Conservation (phyloP, 2,797 vertebrate genomes). For the Linurgus olivaceus region DNA sequence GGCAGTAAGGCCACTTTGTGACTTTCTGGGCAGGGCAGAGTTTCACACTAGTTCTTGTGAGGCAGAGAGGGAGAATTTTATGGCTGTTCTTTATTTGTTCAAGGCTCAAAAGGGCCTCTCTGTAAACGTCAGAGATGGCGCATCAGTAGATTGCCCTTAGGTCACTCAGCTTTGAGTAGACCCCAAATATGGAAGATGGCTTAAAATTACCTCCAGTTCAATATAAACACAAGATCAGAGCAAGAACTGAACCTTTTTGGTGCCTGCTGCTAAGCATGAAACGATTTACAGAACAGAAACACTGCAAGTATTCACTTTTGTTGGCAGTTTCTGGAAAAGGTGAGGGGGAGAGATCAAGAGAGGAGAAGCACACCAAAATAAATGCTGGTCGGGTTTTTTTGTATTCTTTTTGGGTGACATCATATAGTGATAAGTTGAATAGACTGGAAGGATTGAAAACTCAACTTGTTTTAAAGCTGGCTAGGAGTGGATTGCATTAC, state of each 20-base stretch:
- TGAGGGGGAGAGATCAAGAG: background rate
- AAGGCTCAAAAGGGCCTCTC: background rate
- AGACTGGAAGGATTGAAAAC: constrained; percentile 3
- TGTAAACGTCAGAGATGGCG: background rate
- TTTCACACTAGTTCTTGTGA: background rate
- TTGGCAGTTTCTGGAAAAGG: background rate
- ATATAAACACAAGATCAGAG: constrained; percentile 51
- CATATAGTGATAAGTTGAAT: background rate
- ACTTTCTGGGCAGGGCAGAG: background rate
- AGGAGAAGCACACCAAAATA: background rate
- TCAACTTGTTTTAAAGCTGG: background rate
- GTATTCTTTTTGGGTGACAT: background rate
- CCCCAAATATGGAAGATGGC: constrained; percentile 53
- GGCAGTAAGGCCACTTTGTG: accelerated
- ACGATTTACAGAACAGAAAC: constrained; percentile 27
- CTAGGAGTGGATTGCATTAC: background rate
- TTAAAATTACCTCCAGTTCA: constrained; percentile 49
- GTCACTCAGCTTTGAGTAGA: constrained; percentile 7
- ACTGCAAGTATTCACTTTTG: constrained; percentile 2
- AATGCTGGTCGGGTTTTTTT: background rate
- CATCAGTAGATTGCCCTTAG: background rate
- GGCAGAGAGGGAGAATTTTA: background rate
- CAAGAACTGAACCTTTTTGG: constrained; percentile 9
- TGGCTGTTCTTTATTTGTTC: background rate
- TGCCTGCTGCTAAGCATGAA: constrained; percentile 23